Evolutionary conservation across 2,888 invertebrate genomes (phyloP), one percentile per base, ranked within the genome.

Genomic region (Oxyscelio sp.): DNA sequence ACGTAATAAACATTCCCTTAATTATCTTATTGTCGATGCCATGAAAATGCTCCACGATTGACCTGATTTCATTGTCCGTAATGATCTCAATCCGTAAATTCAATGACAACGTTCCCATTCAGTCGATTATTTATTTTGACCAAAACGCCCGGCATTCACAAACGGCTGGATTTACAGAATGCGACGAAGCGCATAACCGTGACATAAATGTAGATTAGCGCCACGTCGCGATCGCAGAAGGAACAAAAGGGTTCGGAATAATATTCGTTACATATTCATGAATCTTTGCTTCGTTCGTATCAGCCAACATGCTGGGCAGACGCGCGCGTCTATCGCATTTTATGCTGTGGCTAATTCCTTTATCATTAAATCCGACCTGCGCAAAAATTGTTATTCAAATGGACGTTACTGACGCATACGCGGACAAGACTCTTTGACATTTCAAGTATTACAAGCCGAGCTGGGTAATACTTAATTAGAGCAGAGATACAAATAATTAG

Each of bases 261-360:
- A n/a, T n/a, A n/a, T n/a, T n/a, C n/a, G n/a, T n/a, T n/a, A n/a
- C n/a, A n/a, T n/a, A n/a, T n/a, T n/a, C n/a, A n/a, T n/a, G n/a
- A n/a, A n/a, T n/a, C n/a, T n/a, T n/a, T n/a, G n/a, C n/a, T n/a
- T n/a, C n/a, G n/a, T n/a, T n/a, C n/a, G n/a, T n/a, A n/a, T n/a
- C n/a, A n/a, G n/a, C n/a, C n/a, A n/a, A n/a, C n/a, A 27, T 61
- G 87, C 86, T 78, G 54, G 31, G 74, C 74, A 83, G 82, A 87
- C 86, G 85, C 87, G 63, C 79, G 79, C 87, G 81, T 88, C 88
- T 77, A 86, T 88, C 85, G 85, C 87, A 85, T 89, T 90, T 90
- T 89, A 88, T 89, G 83, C 88, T 80, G 85, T 83, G 82, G 82
- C 87, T 90, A 90, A 90, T 91, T 90, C 86, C 85, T 85, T 84